Evolutionary conservation across 2,888 invertebrate genomes (phyloP).

Genomic region (Quadroppia sp.): DNA sequence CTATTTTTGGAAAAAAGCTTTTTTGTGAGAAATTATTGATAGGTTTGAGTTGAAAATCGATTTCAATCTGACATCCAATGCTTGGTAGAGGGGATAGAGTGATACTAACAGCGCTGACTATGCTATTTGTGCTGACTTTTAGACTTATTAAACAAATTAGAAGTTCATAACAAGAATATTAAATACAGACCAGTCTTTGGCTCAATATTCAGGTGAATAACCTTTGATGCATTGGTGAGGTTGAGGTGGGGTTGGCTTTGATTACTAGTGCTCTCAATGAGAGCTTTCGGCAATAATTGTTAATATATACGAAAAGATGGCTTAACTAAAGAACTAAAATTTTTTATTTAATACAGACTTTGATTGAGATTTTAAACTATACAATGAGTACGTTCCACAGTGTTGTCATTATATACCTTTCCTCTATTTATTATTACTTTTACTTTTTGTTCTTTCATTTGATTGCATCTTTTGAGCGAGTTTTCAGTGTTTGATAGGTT

Average conservation of each 20-base stretch:
- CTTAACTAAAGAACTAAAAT: neutral
- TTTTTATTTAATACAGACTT: neutral
- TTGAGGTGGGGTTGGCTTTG: neutral
- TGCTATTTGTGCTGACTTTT: neutral
- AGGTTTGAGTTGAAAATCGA: no score
- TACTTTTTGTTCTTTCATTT: no score
- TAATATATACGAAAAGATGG: constrained; percentile 3
- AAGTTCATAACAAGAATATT: neutral
- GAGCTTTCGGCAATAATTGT: neutral
- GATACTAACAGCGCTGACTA: neutral
- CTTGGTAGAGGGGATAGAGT: no score
- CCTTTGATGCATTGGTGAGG: neutral
- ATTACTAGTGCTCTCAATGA: constrained; percentile 2
- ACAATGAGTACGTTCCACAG: neutral
- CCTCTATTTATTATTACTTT: neutral
- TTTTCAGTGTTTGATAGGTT: no score
- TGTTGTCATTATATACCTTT: constrained; percentile 1
- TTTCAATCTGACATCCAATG: no score
- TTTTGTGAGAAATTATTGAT: no score
- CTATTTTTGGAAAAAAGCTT: no score
- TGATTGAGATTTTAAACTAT: constrained; percentile 11
- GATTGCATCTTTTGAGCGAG: no score
- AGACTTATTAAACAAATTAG: constrained; percentile 15
- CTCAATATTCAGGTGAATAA: neutral
- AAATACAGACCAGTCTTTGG: neutral